Base-by-base conservation (phyloP, 2,797 vertebrate genomes). In the Meda fulgida region DNA sequence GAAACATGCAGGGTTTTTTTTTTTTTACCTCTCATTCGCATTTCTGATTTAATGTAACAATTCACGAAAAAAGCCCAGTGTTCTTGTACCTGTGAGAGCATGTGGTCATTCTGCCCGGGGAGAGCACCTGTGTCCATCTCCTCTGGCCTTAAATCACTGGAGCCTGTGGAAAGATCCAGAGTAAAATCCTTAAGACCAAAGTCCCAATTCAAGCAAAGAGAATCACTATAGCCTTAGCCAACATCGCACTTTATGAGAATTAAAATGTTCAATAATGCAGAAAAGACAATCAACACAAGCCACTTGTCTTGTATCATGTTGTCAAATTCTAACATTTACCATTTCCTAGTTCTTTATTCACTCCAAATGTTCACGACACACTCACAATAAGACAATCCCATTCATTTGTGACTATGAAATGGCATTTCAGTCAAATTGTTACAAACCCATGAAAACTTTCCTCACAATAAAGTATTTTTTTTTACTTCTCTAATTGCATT, bases 21-120 rank as follows among this genome's bases (percentile, higher is more conserved):
- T 19, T 58, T 58, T 38, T 51, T 7, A 67, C 29, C 1, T 66
- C 1, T 58, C 18, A 5, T 80, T 53, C 3, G 23, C 10, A 6
- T 80, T 51, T 29, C 34, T 26, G 8, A 34, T 16, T 43, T 46
- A 8, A 26, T 31, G 26, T 36, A 38, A 85, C 46, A 48, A 48
- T 40, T 34, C 65, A 71, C 23, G 1, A 21, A 51, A 51, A 71
- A 55, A 34, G 4, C n/a, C 10, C 26, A 21, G 3, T 36, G 23
- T 43, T 51, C n/a, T 58, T 38, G 40, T 92, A 96, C 95, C 94
- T 94, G 94, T 78, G 90, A 90, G 84, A 93, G 80, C 77, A 80
- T 48, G 69, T 89, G 85, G 73, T 92, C 88, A 2, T 38, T 88
- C 63, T 82, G 89, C 86, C 93, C 91, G 88, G 87, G 81, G 81